Conservation (phyloP, 2,888 invertebrate species). For the Kryphioiulus occultus region DNA sequence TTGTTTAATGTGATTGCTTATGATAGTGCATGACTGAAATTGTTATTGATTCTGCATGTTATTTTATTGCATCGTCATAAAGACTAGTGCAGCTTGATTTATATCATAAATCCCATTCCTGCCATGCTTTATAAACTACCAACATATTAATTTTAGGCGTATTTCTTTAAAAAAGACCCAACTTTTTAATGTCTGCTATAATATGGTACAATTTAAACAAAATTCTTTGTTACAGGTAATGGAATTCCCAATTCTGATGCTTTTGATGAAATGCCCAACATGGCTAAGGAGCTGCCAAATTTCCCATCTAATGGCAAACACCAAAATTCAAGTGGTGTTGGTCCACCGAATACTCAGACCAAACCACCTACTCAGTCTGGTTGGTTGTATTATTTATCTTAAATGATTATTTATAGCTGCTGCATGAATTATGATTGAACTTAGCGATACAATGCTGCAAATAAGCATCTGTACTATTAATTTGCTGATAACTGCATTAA, state of each 20-base stretch:
- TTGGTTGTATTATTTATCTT: neutral
- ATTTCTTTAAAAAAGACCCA: too few relatives aligned
- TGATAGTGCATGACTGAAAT: too few relatives aligned
- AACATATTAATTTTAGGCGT: too few relatives aligned
- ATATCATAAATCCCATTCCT: too few relatives aligned
- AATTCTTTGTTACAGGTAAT: neutral
- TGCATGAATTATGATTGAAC: neutral
- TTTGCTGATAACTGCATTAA: conserved; percentile 9
- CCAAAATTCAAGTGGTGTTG: neutral
- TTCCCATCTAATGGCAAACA: conserved; percentile 1
- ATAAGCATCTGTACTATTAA: neutral
- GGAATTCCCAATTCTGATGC: conserved; percentile 21
- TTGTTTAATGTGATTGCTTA: too few relatives aligned
- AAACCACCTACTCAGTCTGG: conserved; percentile 10
- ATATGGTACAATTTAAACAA: neutral
- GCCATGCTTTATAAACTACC: too few relatives aligned
- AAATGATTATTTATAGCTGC: neutral
- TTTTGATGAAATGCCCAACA: conserved; percentile 15
- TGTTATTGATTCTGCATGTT: too few relatives aligned
- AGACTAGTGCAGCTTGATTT: too few relatives aligned
- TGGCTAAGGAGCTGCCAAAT: conserved; percentile 1
- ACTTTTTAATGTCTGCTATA: too few relatives aligned
- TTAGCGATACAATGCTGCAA: neutral
- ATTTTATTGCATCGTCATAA: too few relatives aligned
- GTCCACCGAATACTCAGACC: neutral